Conservation (phyloP, 2,888 invertebrate species). For the Mythimna loreyi region DNA sequence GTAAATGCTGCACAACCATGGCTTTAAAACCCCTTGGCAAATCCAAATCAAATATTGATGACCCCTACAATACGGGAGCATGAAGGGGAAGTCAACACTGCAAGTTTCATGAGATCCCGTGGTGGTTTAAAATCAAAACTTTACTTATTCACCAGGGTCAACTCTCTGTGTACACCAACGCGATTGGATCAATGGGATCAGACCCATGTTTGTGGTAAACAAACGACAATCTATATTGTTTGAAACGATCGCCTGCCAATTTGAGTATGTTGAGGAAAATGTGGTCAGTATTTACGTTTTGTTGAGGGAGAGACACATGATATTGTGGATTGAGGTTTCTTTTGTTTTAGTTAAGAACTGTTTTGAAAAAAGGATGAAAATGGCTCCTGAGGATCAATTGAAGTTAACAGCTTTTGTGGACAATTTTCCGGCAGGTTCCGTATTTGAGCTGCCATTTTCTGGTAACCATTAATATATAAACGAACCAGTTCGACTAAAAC, state of each 20-base stretch:
- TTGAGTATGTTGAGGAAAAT: constrained; percentile 48
- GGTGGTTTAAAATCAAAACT: constrained; percentile 64
- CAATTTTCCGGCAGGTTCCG: too few species aligned
- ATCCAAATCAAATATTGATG: constrained; percentile 55
- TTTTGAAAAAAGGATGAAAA: too few species aligned
- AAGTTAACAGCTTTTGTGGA: too few species aligned
- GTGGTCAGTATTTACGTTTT: constrained; percentile 22
- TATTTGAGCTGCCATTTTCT: background rate
- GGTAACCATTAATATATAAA: background rate
- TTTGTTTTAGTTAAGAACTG: background rate
- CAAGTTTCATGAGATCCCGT: constrained; percentile 62
- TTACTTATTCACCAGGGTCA: constrained; percentile 67
- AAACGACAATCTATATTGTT: constrained; percentile 57
- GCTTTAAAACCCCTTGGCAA: constrained; percentile 21
- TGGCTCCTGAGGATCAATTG: too few species aligned
- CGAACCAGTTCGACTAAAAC: constrained; percentile 17
- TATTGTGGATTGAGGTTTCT: constrained; percentile 6
- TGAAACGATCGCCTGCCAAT: constrained; percentile 39
- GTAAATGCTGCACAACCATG: too few species aligned
- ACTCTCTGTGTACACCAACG: constrained; percentile 50
- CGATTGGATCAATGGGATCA: constrained; percentile 56
- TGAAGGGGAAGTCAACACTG: constrained; percentile 35
- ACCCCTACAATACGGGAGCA: constrained; percentile 20
- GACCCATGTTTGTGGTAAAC: constrained; percentile 52
- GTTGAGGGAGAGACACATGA: constrained; percentile 20